Evolutionary conservation across 2,113 vertebrate species (phyloP), one percentile per base, ranked within the genome.

Genomic region (Austrofundulus limnaeus): DNA sequence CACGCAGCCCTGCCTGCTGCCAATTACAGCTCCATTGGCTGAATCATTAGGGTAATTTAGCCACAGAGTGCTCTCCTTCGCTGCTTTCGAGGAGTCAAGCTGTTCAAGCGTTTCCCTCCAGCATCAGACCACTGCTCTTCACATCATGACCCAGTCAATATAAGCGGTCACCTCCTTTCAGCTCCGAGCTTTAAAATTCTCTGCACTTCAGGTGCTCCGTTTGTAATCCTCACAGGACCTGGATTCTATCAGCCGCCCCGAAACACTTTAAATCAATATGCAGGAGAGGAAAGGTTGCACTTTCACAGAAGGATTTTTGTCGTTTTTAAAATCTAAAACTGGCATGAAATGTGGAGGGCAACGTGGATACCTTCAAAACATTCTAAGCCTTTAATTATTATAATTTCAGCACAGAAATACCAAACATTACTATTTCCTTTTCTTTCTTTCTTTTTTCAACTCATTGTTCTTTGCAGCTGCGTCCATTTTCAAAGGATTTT

Each of bases 31-130:
- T 79, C 75, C 75, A 78, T 62, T 60, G 63, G 66, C 75, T 77
- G 63, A 67, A 85, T 86, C 77, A 81, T 86, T 86, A 84, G 38
- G 57, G 76, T 78, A 61, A 83, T 86, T 87, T 86, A 79, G 75
- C 81, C 70, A 85, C 82, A 83, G 80, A 86, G 71, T 83, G 81
- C 66, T 82, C 72, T 70, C 70, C 56, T 16, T 55, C n/a, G 72
- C 72, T 55, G 49, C 78, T 80, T 34, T 73, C 59, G 68, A 77
- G 72, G 71, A 83, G 61, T 75, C 72, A 61, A 72, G 66, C 61
- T 69, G 64, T 60, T 70, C 59, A 46, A 53, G 55, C 46, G 48
- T 61, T 61, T 76, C 81, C 75, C 83, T 43, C 14, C 31, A 28
- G 75, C 57, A 70, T 37, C 17, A 6, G 62, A 69, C 76, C 72